These are phyloP conservation scores for Macrocentrus cingulum DNA, from an alignment of 1,140 invertebrate genomes.

Conservation along the genomic window DNA sequence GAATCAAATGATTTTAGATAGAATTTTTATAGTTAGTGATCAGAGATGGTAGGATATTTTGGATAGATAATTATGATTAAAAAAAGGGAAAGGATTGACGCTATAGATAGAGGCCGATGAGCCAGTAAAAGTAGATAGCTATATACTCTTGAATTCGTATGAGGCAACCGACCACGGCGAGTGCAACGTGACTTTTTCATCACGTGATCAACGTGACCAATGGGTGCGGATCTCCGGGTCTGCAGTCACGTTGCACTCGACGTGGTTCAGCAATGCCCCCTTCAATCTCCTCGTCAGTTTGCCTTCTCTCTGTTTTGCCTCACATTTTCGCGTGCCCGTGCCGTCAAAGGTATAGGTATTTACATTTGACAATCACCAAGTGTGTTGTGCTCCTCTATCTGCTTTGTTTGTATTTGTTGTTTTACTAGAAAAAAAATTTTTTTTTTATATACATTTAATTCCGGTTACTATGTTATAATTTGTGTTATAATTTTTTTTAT, in stretches of 20 bases:
- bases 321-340: slow-evolving; percentile 34
- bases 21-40: no score
- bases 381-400: no score
- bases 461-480: no score
- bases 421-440: no score
- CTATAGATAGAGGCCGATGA: slow-evolving; percentile 25
- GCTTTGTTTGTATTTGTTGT: no score
- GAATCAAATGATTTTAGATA: no score
- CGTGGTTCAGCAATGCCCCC: slow-evolving; percentile 34
- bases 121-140: slow-evolving; percentile 13
- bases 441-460: no score
- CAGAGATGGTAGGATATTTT: no score
- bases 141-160: slow-evolving; percentile 18
- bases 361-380: neutral
- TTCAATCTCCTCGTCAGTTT: slow-evolving; percentile 31
- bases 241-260: slow-evolving; percentile 48
- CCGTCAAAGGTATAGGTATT: slow-evolving; percentile 3
- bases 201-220: slow-evolving; percentile 39
- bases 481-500: no score
- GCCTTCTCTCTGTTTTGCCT: neutral
- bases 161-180: slow-evolving; percentile 49
- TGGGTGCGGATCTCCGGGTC: slow-evolving; percentile 35
- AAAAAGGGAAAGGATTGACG: slow-evolving; percentile 5
- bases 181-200: slow-evolving; percentile 56
- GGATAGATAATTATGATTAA: no score